Evolutionary conservation across 2,888 invertebrate species (phyloP), one percentile per base, ranked within the genome.

Genomic region (Protula sp.): DNA sequence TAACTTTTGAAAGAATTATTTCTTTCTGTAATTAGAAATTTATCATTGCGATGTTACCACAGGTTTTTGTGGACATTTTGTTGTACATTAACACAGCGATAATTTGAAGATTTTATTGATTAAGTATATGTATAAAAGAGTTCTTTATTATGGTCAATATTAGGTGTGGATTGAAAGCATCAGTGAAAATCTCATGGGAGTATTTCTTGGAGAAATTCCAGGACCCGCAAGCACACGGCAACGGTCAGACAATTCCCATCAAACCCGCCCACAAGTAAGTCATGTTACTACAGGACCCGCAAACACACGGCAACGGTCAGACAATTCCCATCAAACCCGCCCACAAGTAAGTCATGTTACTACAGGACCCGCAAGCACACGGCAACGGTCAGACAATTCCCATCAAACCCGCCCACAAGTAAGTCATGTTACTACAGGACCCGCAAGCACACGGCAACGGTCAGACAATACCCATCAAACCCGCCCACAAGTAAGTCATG

Each of bases 321-420:
- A 77, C 78, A 22, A 54, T 78, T 4, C 76, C 79, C 24, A 77
- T 78, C 58, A 74, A 71, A 62, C 70, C 74, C 2, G 71, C 66
- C 54, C 76, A 78, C 67, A 78, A 75, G 77, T 78, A 66, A 69
- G 74, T 65, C 24, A 26, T 53, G 5, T 27, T 27, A 58, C 78
- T 79, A 62, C 77, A 75, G 59, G 73, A 75, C 57, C 74, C 76
- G 14, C 68, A 71, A 29, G 66, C 68, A n/a, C 56, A 63, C 22
- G 72, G 74, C 14, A 77, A 79, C 67, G 78, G 77, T 22, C 77
- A 79, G 62, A 77, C 78, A 22, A 54, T 78, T 4, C 76, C 79
- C 24, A 77, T 78, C 58, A 74, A 71, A 62, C 70, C 74, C 2
- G 71, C 66, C 54, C 76, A 78, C 67, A 78, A 75, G 77, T 78